A percentile compares a stretch with the other conserved stretches of the same genome.
Conservation (phyloP, 2,797 vertebrate species). For the Pitangus sulphuratus region DNA sequence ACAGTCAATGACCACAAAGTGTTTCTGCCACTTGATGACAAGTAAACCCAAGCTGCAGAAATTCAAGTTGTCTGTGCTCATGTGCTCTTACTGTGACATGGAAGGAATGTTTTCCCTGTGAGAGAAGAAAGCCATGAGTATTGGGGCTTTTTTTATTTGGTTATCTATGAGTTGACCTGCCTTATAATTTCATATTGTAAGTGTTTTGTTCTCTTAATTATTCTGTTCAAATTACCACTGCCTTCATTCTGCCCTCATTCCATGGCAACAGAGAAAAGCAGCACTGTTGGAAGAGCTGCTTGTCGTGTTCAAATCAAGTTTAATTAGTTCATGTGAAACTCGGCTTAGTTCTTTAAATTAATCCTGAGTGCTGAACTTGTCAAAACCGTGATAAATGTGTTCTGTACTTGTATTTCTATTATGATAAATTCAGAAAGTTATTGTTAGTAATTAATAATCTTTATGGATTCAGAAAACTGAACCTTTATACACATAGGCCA, state of each 20-base stretch:
- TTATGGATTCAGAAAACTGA: neutral
- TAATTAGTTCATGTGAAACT: neutral
- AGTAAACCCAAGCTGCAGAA: neutral
- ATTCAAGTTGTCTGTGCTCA: neutral
- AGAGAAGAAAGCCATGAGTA: neutral
- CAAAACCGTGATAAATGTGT: neutral
- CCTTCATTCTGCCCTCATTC: neutral
- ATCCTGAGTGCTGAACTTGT: neutral
- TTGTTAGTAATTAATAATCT: conserved; percentile 2
- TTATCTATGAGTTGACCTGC: neutral
- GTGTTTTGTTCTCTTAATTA: neutral
- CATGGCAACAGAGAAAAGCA: neutral
- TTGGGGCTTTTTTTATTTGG: neutral
- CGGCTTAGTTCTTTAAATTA: neutral
- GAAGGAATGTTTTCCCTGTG: neutral
- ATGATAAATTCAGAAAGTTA: neutral
- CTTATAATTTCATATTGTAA: neutral
- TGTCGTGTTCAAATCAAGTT: neutral
- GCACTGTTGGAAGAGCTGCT: neutral
- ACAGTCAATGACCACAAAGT: neutral
- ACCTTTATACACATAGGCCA: neutral
- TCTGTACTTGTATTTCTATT: neutral
- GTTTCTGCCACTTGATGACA: neutral
- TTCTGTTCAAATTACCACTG: neutral
- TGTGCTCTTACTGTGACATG: neutral